Percentiles rank a stretch among this genome's conserved stretches.
Conservation (phyloP, 2,888 invertebrate species). For the Lasiommata megera region DNA sequence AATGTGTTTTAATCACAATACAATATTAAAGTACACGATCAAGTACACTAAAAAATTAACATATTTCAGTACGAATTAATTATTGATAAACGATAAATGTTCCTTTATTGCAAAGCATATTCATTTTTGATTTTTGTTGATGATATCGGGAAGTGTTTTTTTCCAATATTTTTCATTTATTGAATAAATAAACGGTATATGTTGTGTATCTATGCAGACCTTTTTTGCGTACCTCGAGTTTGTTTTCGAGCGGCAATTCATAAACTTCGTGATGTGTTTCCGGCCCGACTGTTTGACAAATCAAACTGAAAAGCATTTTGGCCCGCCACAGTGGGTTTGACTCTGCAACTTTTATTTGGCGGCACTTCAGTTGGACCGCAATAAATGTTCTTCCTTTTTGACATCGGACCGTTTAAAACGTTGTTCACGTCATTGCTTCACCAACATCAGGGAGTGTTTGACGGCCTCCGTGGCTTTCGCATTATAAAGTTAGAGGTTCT, state of each 20-base stretch:
- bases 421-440: neutral
- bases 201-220: neutral
- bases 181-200: neutral
- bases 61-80: too few species aligned
- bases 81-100: too few species aligned
- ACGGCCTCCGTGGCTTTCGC: too few species aligned
- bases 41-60: too few species aligned
- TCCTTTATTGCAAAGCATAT: too few species aligned
- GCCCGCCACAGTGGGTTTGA: constrained; percentile 15
- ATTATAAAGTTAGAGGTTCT: too few species aligned
- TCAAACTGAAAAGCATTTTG: constrained; percentile 20
- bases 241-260: constrained; percentile 11
- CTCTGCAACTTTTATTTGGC: constrained; percentile 21
- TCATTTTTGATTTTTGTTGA: too few species aligned
- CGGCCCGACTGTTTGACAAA: constrained; percentile 19
- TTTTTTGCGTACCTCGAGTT: constrained; percentile 13
- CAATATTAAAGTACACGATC: too few species aligned
- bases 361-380: constrained; percentile 7
- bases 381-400: constrained; percentile 18
- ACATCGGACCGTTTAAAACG: constrained; percentile 12
- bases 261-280: constrained; percentile 23
- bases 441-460: neutral
- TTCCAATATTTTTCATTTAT: neutral
- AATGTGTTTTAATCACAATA: too few species aligned
- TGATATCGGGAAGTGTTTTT: too few species aligned